These are phyloP conservation scores for Andrena camellia DNA, from an alignment of 2,888 invertebrate genomes.

Conservation along the genomic window DNA sequence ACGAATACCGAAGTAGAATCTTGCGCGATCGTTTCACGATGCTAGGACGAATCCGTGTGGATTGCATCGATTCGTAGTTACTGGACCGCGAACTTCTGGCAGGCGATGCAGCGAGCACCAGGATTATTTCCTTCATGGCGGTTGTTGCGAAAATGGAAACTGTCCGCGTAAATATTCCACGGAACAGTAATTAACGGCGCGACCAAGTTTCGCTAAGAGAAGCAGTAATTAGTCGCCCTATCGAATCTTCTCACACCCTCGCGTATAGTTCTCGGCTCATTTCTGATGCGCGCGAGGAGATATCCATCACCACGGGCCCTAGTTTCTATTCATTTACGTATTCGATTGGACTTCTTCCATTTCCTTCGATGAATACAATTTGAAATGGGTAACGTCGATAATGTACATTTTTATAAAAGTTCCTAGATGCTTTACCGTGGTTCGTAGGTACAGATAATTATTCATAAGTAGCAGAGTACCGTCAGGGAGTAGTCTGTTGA, in stretches of 20 bases:
- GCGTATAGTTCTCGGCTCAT: neutral
- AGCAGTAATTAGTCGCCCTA: constrained; percentile 51
- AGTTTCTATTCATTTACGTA: neutral
- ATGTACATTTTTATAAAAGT: neutral
- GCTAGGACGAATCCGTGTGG: constrained; percentile 6
- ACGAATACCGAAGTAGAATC: constrained; percentile 53
- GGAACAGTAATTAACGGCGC: constrained; percentile 59
- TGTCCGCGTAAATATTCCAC: constrained; percentile 54
- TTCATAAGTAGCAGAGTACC: neutral
- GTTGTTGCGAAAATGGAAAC: constrained; percentile 56
- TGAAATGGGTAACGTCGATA: neutral
- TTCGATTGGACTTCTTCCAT: neutral
- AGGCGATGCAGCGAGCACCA: constrained; percentile 18
- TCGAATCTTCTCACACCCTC: constrained; percentile 9
- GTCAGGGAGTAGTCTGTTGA: constrained; percentile 1
- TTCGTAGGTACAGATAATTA: neutral
- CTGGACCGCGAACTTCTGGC: constrained; percentile 37
- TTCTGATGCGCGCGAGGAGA: neutral
- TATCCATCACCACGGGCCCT: neutral
- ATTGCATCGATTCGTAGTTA: constrained; percentile 42
- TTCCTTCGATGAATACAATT: neutral
- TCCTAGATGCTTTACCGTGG: too few relatives aligned
- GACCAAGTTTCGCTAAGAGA: constrained; percentile 40
- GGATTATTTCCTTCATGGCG: constrained; percentile 44
- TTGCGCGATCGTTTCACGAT: constrained; percentile 41